phyloP scores from a whole-genome alignment of 2,797 vertebrate genomes.

The Rhinophrynus dorsalis region DNA sequence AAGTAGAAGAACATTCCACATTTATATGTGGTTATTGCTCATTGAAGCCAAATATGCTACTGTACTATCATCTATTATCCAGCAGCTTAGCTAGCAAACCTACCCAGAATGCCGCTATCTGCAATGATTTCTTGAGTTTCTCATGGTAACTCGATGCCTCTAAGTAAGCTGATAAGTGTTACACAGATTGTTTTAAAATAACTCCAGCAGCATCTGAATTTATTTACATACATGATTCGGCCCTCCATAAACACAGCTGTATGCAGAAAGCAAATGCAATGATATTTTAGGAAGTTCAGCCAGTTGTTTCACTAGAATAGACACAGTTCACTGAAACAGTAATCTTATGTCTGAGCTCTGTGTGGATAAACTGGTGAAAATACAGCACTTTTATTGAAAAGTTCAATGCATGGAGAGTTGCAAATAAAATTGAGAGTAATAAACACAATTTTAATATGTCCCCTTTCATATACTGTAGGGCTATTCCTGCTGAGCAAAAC shows the following conservation, averaged over 20 bases:
- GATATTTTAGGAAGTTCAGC: conserved; percentile 76
- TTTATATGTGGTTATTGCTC: conserved; percentile 13
- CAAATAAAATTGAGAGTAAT: too few relatives aligned
- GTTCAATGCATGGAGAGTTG: too few relatives aligned
- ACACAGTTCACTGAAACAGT: conserved; percentile 54
- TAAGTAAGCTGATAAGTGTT: conserved; percentile 77
- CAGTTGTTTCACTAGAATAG: conserved; percentile 66
- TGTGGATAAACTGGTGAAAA: too few relatives aligned
- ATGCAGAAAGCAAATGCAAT: conserved; percentile 68
- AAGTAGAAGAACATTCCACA: neutral
- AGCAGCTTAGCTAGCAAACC: neutral
- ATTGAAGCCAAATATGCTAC: conserved; percentile 6
- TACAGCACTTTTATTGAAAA: too few relatives aligned
- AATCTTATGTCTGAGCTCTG: conserved; percentile 32
- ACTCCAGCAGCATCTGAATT: conserved; percentile 76
- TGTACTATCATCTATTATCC: conserved; percentile 28
- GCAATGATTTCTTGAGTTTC: conserved; percentile 63
- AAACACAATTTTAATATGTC: too few relatives aligned
- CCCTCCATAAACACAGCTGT: conserved; percentile 81
- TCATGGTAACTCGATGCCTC: conserved; percentile 68
- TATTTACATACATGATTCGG: conserved; percentile 80
- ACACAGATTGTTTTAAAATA: conserved; percentile 80
- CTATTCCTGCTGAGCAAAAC: too few relatives aligned
- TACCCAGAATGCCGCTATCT: conserved; percentile 31
- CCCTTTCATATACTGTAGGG: too few relatives aligned